Conservation (phyloP, 2,113 vertebrate genomes). For the Mormyrus iriodes region DNA sequence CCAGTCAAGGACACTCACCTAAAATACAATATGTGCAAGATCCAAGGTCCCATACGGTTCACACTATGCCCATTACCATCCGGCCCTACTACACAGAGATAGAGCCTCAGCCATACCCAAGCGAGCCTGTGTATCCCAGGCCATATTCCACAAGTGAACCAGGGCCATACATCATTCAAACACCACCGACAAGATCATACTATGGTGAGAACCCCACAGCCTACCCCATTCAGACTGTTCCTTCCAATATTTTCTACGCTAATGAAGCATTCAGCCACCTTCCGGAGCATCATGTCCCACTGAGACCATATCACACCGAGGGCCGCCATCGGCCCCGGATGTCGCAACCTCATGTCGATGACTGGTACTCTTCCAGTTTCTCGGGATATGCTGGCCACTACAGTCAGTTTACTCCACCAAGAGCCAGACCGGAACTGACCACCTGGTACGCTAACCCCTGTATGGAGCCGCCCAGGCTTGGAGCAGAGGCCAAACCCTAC, state of each 20-base stretch:
- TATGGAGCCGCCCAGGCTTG: slow-evolving; percentile 61
- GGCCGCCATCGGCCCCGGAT: slow-evolving; percentile 59
- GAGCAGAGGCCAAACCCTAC: slow-evolving; percentile 74
- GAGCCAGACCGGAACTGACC: slow-evolving; percentile 54
- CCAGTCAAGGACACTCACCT: slow-evolving; percentile 61
- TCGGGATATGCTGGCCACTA: slow-evolving; percentile 61
- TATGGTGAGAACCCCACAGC: slow-evolving; percentile 62
- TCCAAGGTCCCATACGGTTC: slow-evolving; percentile 61
- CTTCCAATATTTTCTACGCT: slow-evolving; percentile 62
- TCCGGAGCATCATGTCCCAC: slow-evolving; percentile 65
- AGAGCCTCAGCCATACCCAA: slow-evolving; percentile 44
- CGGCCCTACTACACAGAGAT: slow-evolving; percentile 57
- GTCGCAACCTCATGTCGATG: slow-evolving; percentile 66
- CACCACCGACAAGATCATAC: slow-evolving; percentile 49
- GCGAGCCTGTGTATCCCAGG: slow-evolving; percentile 50
- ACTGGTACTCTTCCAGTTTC: slow-evolving; percentile 75
- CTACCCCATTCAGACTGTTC: slow-evolving; percentile 55
- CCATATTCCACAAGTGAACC: slow-evolving; percentile 64
- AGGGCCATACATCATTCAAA: slow-evolving; percentile 66
- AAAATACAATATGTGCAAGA: slow-evolving; percentile 55
- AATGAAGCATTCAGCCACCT: slow-evolving; percentile 65
- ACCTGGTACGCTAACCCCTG: slow-evolving; percentile 68
- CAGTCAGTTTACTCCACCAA: slow-evolving; percentile 56
- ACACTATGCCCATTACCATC: slow-evolving; percentile 60
- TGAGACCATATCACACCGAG: slow-evolving; percentile 60